A percentile compares a stretch with the other conserved stretches of the same genome.
phyloP scores from a whole-genome alignment of 2,888 invertebrate genomes.

The Pristionchus entomophagus region DNA sequence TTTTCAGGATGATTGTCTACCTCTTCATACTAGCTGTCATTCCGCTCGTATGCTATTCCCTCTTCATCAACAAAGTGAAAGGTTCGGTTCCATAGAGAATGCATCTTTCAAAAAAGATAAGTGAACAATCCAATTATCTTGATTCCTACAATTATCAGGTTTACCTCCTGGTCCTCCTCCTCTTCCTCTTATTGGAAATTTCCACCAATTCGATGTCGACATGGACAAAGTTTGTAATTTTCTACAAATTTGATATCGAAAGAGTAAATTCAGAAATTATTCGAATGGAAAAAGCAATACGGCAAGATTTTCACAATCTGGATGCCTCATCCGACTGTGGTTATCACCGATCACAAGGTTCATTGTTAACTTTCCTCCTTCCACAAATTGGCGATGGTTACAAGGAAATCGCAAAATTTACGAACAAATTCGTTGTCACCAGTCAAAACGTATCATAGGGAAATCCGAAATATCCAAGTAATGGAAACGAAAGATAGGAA shows the following conservation, averaged over 20 bases:
- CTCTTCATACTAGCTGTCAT: neutral
- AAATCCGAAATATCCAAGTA: too few species aligned
- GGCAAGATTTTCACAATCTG: neutral
- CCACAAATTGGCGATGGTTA: neutral
- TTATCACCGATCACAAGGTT: constrained; percentile 5
- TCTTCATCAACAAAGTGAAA: neutral
- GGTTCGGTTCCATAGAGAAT: neutral
- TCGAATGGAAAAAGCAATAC: constrained; percentile 2
- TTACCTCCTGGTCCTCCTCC: constrained; percentile 30
- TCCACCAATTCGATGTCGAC: neutral
- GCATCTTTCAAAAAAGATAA: too few species aligned
- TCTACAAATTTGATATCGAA: neutral
- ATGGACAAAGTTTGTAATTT: neutral
- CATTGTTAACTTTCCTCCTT: too few species aligned
- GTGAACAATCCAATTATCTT: neutral
- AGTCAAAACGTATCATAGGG: too few species aligned
- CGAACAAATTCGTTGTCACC: too few species aligned
- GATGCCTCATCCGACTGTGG: neutral
- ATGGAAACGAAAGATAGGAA: too few species aligned
- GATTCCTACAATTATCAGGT: neutral
- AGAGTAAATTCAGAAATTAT: neutral
- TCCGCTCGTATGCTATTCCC: neutral
- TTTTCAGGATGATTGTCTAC: neutral
- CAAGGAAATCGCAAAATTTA: too few species aligned
- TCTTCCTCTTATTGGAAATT: neutral